These are phyloP conservation scores for Pristionchus arcanus DNA, from an alignment of 2,888 invertebrate genomes.

Conservation along the genomic window DNA sequence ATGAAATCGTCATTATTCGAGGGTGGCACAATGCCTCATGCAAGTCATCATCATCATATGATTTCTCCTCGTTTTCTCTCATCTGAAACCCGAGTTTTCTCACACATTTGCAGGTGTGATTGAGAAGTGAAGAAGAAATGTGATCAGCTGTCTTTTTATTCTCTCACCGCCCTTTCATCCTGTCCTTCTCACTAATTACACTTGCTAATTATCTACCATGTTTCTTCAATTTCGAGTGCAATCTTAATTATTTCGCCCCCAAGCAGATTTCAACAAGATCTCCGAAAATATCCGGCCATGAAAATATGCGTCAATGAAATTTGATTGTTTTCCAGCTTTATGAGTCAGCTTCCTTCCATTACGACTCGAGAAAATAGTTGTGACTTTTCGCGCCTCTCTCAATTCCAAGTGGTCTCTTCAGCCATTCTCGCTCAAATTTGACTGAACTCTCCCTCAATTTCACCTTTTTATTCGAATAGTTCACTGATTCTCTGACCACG, in stretches of 20 bases:
- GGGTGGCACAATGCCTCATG: background rate
- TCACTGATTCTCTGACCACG: background rate
- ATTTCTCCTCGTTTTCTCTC: slow-evolving; percentile 19
- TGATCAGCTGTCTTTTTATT: slow-evolving; percentile 16
- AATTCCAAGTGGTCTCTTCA: background rate
- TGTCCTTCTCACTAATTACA: background rate
- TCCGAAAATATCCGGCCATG: background rate
- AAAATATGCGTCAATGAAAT: background rate
- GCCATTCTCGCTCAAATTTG: background rate
- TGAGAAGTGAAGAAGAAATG: background rate
- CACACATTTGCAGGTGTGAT: slow-evolving; percentile 15
- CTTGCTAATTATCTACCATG: background rate
- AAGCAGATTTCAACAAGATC: background rate
- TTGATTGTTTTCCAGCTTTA: background rate
- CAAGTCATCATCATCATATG: background rate
- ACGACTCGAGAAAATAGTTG: slow-evolving; percentile 28
- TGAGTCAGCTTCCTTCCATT: slow-evolving; percentile 14
- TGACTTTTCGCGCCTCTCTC: background rate
- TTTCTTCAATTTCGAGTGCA: background rate
- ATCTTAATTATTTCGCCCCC: background rate
- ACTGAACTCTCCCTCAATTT: background rate
- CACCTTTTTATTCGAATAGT: background rate
- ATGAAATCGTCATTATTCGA: background rate
- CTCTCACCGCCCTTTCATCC: background rate
- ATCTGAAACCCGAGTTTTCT: slow-evolving; percentile 24